Evolutionary conservation across 1,140 invertebrate genomes (phyloP), one percentile per base, ranked within the genome.

Genomic region (Paraescarpia echinospica): DNA sequence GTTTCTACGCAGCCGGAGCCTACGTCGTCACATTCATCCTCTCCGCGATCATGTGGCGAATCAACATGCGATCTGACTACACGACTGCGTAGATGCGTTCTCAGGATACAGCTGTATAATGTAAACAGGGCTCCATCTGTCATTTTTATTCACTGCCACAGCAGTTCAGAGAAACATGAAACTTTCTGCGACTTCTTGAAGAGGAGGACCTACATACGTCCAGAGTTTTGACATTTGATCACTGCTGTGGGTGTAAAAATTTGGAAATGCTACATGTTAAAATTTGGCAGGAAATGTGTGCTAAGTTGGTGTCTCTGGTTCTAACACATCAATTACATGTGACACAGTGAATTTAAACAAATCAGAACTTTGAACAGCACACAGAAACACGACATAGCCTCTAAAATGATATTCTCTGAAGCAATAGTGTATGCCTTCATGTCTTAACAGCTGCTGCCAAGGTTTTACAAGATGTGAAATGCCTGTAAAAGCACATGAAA

Each of bases 1-100:
- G 93, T 91, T 93, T 89, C 35, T 34, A 93, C 9, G 93, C 93
- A 18, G 93, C 93, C 33, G 93, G 92, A 14, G 35, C 92, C 33
- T 93, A 93, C 35, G 92, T 35, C 34, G 90, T 48, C 48, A 88
- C 51, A 31, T 93, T 93, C 22, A 48, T 91, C 35, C 1, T 92
- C 22, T 93, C 92, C 9, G 89, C 12, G 18, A 88, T 93, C 34
- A 93, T 93, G 92, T 91, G 48, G 51, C 35, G 35, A 2, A 90
- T 93, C 34, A 93, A 93, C 90, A 33, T 27, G 89, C 35, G 59
- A 18, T 34, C 90, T 34, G 33, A 90, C 90, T 90, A 90, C 90
- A 90, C 90, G 34, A 90, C 35, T 34, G 34, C 90, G n/a, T 90
- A 90, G 59, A 27, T 18, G 27, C 59, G 27, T 77, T 77, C 59